phyloP scores from a whole-genome alignment of 2,113 vertebrate genomes.

The Ameiurus melas region DNA sequence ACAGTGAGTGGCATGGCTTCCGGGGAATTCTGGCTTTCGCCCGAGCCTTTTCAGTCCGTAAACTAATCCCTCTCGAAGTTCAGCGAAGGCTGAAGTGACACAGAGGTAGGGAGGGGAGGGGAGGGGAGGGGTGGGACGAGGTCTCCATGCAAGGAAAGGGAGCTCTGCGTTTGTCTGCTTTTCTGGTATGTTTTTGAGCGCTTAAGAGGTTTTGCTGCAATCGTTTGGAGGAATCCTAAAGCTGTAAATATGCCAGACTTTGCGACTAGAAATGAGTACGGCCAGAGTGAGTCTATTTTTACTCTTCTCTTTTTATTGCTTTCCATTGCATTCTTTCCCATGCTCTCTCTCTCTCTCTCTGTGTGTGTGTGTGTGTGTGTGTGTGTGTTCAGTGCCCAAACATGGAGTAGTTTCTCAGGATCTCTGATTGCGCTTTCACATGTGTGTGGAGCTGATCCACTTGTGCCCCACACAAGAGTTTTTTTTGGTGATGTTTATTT shows the following conservation, averaged over 20 bases:
- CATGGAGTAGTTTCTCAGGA: constrained; percentile 37
- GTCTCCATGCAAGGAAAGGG: constrained; percentile 50
- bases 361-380: too few species aligned
- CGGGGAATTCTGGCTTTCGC: constrained; percentile 37
- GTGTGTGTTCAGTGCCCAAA: constrained; percentile 17
- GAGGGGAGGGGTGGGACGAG: constrained; percentile 44
- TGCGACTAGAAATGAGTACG: constrained; percentile 50
- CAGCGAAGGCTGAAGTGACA: constrained; percentile 34
- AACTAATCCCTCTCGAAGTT: constrained; percentile 54
- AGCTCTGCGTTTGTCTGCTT: constrained; percentile 21
- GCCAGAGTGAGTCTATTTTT: constrained; percentile 61
- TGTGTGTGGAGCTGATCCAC: background rate
- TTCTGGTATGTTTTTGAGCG: constrained; percentile 58
- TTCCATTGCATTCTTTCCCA: background rate
- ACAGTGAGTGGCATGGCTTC: constrained; percentile 53
- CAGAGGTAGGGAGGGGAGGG: background rate
- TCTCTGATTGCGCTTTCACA: background rate
- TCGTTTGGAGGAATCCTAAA: constrained; percentile 60
- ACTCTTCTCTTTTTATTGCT: background rate
- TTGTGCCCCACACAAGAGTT: background rate
- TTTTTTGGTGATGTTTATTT: background rate
- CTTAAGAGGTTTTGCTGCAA: constrained; percentile 49
- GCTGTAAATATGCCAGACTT: constrained; percentile 59
- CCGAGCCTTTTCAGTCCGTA: constrained; percentile 47
- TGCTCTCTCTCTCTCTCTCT: background rate